Evolutionary conservation across 1,140 invertebrate genomes (phyloP).

Genomic region (Chionoecetes opilio): DNA sequence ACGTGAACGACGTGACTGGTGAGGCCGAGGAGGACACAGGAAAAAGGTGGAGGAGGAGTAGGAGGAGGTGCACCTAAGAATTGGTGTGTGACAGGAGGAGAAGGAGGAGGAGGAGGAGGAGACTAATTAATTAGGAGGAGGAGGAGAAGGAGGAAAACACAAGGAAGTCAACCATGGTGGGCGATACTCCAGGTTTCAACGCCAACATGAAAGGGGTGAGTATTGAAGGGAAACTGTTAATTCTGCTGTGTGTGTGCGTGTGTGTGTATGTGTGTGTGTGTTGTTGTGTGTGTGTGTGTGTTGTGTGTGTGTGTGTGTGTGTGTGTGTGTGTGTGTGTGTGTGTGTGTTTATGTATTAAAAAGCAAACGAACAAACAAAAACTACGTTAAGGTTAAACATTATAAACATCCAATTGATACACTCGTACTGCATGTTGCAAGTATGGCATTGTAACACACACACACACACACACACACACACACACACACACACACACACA

Average conservation of each 20-base stretch:
- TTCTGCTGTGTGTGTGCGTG: neutral
- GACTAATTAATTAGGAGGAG: neutral
- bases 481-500: slow-evolving; percentile 27
- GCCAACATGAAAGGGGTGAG: slow-evolving; percentile 75
- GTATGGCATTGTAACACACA: neutral
- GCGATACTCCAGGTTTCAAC: slow-evolving; percentile 68
- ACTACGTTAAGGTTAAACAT: neutral
- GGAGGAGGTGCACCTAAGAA: neutral
- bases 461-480: slow-evolving; percentile 27
- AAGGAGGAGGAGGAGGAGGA: neutral
- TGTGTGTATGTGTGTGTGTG: neutral
- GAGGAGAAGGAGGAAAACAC: neutral
- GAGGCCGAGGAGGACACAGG: neutral
- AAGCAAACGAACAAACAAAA: no score
- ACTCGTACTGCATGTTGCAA: neutral
- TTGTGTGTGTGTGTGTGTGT: neutral
- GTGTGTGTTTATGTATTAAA: no score
- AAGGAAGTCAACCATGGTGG: slow-evolving; percentile 52
- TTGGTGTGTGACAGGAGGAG: neutral
- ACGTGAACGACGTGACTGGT: neutral
- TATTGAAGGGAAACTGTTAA: slow-evolving; percentile 3
- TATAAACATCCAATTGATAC: neutral
- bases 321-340: neutral
- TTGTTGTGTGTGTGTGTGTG: neutral
- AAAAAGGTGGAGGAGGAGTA: neutral